A percentile compares a stretch with the other conserved stretches of the same genome.
Evolutionary conservation across 2,797 vertebrate genomes (phyloP).

Genomic region (Spinus olivaceus): DNA sequence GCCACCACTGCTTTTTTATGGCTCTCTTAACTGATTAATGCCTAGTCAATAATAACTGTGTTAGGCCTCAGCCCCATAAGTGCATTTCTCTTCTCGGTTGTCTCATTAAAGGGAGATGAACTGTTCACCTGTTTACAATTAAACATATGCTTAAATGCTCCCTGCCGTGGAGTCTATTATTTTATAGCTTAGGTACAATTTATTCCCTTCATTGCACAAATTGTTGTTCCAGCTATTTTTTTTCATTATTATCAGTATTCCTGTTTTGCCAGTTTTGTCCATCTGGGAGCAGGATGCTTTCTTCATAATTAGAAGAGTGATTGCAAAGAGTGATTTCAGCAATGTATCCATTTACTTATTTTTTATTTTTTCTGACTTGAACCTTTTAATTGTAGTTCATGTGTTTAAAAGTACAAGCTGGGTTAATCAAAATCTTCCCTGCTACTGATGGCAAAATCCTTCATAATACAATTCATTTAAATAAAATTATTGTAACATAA

Average conservation of each 20-base stretch:
- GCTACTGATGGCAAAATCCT: background rate
- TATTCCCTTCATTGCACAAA: background rate
- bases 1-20: background rate
- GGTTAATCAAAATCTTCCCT: background rate
- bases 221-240: background rate
- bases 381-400: background rate
- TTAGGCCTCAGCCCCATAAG: background rate
- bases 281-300: background rate
- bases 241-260: background rate
- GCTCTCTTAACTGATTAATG: constrained; percentile 1
- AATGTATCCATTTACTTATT: background rate
- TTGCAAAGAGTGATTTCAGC: background rate
- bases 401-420: background rate
- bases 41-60: background rate
- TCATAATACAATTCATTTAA: background rate
- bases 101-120: background rate
- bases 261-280: background rate
- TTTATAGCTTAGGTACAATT: background rate
- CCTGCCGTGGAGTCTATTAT: background rate
- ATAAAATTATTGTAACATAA: background rate
- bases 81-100: background rate
- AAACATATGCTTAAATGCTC: background rate
- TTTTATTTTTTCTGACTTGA: background rate
- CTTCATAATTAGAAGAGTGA: background rate
- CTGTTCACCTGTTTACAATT: constrained; percentile 10